phyloP scores from a whole-genome alignment of 2,113 vertebrate species.

The Sinocyclocheilus grahami region DNA sequence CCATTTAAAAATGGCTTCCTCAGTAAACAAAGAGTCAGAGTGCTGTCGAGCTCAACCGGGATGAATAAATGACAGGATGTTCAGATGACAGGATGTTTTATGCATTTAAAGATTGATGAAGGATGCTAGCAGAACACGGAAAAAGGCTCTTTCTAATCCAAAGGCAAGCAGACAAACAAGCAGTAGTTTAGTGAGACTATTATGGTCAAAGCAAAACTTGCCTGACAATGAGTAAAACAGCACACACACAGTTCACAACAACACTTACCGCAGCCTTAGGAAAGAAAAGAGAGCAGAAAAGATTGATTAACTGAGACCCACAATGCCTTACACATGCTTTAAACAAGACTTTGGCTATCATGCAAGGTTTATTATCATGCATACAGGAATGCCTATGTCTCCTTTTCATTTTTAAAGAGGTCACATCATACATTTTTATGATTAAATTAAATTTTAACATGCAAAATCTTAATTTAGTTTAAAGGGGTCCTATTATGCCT shows the following conservation, averaged over 20 bases:
- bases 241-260: slow-evolving; percentile 43
- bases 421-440: background rate
- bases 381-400: background rate
- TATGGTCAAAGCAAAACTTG: slow-evolving; percentile 15
- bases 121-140: slow-evolving; percentile 7
- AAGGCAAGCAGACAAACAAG: slow-evolving; percentile 9
- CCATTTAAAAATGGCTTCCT: slow-evolving; percentile 26
- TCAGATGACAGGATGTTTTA: slow-evolving; percentile 24
- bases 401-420: background rate
- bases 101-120: slow-evolving; percentile 15
- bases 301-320: slow-evolving; percentile 50
- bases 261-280: slow-evolving; percentile 94
- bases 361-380: slow-evolving; percentile 7
- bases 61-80: slow-evolving; percentile 29
- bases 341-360: background rate
- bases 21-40: background rate
- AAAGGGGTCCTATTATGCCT: no score
- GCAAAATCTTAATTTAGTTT: no score
- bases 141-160: background rate
- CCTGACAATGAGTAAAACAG: slow-evolving; percentile 30
- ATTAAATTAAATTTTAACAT: background rate
- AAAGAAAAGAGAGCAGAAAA: slow-evolving; percentile 55
- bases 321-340: slow-evolving; percentile 1
- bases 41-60: slow-evolving; percentile 19
- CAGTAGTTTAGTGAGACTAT: background rate